Evolutionary conservation across 2,113 vertebrate species (phyloP), one percentile per base, ranked within the genome.

Genomic region (Sinocyclocheilus anshuiensis): DNA sequence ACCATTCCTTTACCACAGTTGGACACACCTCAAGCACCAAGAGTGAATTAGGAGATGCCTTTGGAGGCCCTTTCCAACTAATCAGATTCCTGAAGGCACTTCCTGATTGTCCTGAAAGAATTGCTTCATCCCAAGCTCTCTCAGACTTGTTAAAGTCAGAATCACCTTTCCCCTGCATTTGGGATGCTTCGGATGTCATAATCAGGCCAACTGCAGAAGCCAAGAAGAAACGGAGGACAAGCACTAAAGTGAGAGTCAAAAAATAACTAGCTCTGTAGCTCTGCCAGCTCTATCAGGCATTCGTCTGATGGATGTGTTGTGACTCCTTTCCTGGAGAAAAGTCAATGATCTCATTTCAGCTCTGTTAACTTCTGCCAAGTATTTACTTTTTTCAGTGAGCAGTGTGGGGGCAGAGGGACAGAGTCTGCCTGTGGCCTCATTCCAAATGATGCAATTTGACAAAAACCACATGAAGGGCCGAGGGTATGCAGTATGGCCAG

Each of bases 401-500:
- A 75, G 84, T 59, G 86, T 78, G 80, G 83, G 86, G 86, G 80
- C 79, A 55, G 83, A 72, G 63, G 87, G 85, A 86, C 65, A 67
- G 83, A 89, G 88, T 75, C 85, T 85, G 83, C 85, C 84, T 76
- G 77, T 89, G 91, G 88, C 90, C 88, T 53, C 77, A 53, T 42
- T 90, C 90, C 91, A 91, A 90, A 91, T 92, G 90, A 91, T 90
- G 92, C 92, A 91, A 89, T 91, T 89, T 86, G 87, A 90, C 86
- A 88, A 86, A 88, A 92, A 90, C 88, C 88, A 89, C 87, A 90
- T 88, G 88, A 90, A 91, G 85, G 82, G 55, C 84, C 71, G 11
- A 81, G 69, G 71, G 65, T 48, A 67, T 53, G 55, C 65, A 84
- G 85, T 77, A 69, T 57, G 81, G 87, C 67, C 22, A 87, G 86